Evolutionary conservation across 2,113 vertebrate species (phyloP), one percentile per base, ranked within the genome.

Genomic region (Phainopepla nitens): DNA sequence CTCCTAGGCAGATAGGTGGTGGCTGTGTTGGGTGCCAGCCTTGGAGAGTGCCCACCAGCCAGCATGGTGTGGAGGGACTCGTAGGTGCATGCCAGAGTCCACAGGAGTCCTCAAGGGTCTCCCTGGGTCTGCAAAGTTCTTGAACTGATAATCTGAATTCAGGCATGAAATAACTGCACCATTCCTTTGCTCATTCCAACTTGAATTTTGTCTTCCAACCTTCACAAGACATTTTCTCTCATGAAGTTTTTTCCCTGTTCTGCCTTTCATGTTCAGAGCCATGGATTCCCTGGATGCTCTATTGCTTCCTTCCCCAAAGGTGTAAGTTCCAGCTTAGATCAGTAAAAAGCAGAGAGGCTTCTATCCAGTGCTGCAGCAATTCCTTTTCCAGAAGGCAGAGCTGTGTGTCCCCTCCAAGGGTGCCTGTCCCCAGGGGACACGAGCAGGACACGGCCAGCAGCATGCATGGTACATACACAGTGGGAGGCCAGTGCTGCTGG

Each of bases 381-480:
- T 83, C 47, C 39, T 86, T 76, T 76, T 62, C 35, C 72, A 87
- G 35, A 41, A n/a, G 22, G 47, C 12, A 71, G 39, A 44, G 16
- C 57, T 3, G 3, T 71, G n/a, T 1, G 1, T 25, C 21, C 22
- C 47, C 28, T 31, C 24, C 14, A 35, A 36, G 25, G 29, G 9
- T 39, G 39, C 53, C 49, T 35, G n/a, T 62, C 24, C 39, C 7
- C 8, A 4, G 1, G 39, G 21, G 25, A 35, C 28, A 50, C 0
- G 1, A 61, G 57, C 39, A 49, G 80, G 47, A 51, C 6, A 2
- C 0, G 0, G n/a, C 42, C 5, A 9, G 73, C 60, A 57, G 65
- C 15, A 13, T 11, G 6, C 33, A 31, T 3, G 2, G 45, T 83
- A 89, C 13, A 51, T 35, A 10, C 18, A 47, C 5, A 8, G 0